A percentile compares a stretch with the other conserved stretches of the same genome.
These are phyloP conservation scores for Calliopum simillimum DNA, from an alignment of 2,888 invertebrate genomes.

Conservation along the genomic window DNA sequence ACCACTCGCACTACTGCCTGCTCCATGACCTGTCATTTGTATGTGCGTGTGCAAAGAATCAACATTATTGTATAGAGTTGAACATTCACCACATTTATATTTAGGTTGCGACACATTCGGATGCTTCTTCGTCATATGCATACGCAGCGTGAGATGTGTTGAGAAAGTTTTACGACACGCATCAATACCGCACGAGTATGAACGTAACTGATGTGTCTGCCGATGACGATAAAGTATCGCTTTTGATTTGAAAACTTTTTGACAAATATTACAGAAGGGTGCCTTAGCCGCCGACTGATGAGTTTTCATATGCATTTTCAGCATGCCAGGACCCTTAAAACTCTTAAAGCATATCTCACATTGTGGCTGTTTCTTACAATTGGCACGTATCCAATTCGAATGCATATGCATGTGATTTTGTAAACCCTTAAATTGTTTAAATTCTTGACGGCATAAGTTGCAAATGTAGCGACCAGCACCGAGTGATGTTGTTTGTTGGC, in stretches of 20 bases:
- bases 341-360: conserved; percentile 73
- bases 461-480: conserved; percentile 73
- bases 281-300: conserved; percentile 72
- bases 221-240: conserved; percentile 73
- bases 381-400: conserved; percentile 74
- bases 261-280: conserved; percentile 74
- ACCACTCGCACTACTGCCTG: conserved; percentile 15
- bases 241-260: conserved; percentile 72
- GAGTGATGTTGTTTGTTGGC: conserved; percentile 70
- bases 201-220: conserved; percentile 72
- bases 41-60: conserved; percentile 70
- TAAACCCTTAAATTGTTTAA: conserved; percentile 73
- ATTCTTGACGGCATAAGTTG: conserved; percentile 74
- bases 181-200: conserved; percentile 62
- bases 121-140: conserved; percentile 65
- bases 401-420: conserved; percentile 75
- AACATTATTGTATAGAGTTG: conserved; percentile 71
- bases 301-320: conserved; percentile 76
- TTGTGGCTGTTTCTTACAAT: conserved; percentile 75
- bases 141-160: conserved; percentile 59
- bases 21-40: conserved; percentile 61
- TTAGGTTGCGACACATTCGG: conserved; percentile 59
- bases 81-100: conserved; percentile 71
- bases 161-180: conserved; percentile 67
- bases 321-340: conserved; percentile 76